Evolutionary conservation across 2,888 invertebrate species (phyloP), one percentile per base, ranked within the genome.

Genomic region (Seladonia tumulorum): DNA sequence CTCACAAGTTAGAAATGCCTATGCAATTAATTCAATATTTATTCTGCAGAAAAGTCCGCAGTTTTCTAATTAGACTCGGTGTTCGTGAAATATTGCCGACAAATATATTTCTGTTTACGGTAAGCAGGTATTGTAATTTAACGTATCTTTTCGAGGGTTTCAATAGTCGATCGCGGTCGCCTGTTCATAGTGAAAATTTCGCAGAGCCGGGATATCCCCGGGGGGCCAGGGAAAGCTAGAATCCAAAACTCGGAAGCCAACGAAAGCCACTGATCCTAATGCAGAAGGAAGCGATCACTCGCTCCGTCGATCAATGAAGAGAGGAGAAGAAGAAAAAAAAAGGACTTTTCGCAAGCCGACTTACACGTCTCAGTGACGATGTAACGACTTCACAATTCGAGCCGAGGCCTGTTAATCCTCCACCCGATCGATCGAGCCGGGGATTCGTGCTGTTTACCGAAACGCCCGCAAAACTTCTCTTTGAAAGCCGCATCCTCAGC

Each of bases 361-460:
- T 93, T 92, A 93, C 80, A 93, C 93, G 93, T 91, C 79, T 90
- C 92, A 91, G 88, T 91, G 90, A 87, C 90, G 90, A 91, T 91
- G 90, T 91, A 93, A 93, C 92, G 89, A 93, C 87, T 90, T 87
- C 86, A 90, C 88, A 88, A 90, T 90, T 90, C 87, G 79, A 74
- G 79, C 75, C 74, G 87, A 88, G 88, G 86, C 73, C 85, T 82
- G 86, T 90, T 93, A 92, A 93, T 93, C 92, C 92, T 90, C 88
- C 91, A 87, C 82, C 91, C 92, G 90, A 93, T 93, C 92, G 92
- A 92, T 93, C 89, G 91, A 85, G 83, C 84, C 77, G 75, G 82
- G 84, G 83, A 88, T 88, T 85, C 87, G 78, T 87, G 85, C 88
- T 87, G 85, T 89, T 89, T 87, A 79, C 85, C 78, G 79, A 84